phyloP scores from a whole-genome alignment of 2,113 vertebrate species.

The Onychorhynchus coronatus region DNA sequence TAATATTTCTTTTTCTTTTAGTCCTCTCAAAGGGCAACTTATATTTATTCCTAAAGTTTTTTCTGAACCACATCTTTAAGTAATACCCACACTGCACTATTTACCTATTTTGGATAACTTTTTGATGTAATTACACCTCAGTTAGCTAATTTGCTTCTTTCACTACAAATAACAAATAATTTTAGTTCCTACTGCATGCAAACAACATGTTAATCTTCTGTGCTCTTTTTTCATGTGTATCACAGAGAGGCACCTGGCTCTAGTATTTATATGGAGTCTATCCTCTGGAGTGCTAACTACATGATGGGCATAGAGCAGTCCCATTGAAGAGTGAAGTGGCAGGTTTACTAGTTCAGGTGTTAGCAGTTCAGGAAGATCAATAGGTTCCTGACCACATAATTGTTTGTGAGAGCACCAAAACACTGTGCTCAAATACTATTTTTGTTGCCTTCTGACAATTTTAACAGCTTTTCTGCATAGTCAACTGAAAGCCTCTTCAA shows the following conservation, averaged over 20 bases:
- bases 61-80: not conserved
- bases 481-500: not conserved
- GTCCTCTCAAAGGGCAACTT: not conserved
- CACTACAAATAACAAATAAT: not conserved
- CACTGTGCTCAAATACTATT: not conserved
- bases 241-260: not conserved
- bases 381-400: not conserved
- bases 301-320: not conserved
- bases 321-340: not conserved
- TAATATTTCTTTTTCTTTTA: not conserved
- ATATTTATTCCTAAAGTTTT: not conserved
- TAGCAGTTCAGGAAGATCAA: not conserved
- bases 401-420: conserved; percentile 13
- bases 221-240: not conserved
- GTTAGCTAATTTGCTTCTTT: not conserved
- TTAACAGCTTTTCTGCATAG: not conserved
- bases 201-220: not conserved
- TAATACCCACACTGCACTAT: not conserved
- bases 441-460: conserved; percentile 5
- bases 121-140: not conserved
- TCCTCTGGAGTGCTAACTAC: not conserved
- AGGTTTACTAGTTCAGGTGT: not conserved
- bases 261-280: not conserved
- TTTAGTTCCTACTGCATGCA: not conserved
- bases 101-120: not conserved